Evolutionary conservation across 92 coral and sea anemone species (phyloP).

Genomic region (Diadumene lineata): DNA sequence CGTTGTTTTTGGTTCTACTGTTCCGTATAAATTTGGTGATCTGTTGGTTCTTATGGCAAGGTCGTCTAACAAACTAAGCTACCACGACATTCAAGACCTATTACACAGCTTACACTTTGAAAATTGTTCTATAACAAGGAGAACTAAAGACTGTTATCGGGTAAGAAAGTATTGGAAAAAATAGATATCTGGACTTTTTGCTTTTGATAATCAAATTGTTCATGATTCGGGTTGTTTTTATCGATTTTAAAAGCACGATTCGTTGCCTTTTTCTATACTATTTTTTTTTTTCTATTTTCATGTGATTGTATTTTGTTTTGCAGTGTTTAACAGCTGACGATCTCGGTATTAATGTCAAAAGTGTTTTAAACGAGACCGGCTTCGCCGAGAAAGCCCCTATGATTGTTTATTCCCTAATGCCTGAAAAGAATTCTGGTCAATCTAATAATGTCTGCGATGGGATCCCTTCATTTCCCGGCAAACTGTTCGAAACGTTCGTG

Average conservation of each 20-base stretch:
- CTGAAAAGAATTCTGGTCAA: constrained; percentile 56
- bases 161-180: constrained; percentile 20
- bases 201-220: background rate
- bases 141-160: constrained; percentile 29
- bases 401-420: constrained; percentile 58
- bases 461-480: constrained; percentile 51
- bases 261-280: no score
- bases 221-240: no score
- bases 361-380: constrained; percentile 35
- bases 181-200: background rate
- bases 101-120: constrained; percentile 43
- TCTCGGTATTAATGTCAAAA: constrained; percentile 13
- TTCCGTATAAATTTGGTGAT: constrained; percentile 21
- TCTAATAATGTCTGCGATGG: constrained; percentile 9
- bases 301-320: background rate
- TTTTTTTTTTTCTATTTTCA: no score
- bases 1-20: background rate
- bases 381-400: constrained; percentile 25
- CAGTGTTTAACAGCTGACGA: constrained; percentile 52
- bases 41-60: constrained; percentile 19
- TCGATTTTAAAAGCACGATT: no score
- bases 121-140: constrained; percentile 30
- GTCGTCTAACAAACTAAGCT: constrained; percentile 19
- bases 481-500: constrained; percentile 35
- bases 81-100: constrained; percentile 33